phyloP scores from a whole-genome alignment of 2,888 invertebrate species.

The Eupithecia inturbata region DNA sequence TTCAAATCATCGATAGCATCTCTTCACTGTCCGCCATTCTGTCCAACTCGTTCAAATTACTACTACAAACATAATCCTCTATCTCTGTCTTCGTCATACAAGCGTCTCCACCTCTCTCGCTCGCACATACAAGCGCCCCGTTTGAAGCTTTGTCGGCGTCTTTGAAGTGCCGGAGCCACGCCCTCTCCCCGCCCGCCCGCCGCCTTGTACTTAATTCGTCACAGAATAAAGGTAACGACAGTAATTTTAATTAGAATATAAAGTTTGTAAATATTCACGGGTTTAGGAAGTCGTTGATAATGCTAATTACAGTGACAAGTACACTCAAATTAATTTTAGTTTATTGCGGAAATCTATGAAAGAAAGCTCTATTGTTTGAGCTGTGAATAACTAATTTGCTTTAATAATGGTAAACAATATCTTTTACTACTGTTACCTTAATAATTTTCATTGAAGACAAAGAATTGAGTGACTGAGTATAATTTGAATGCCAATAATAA shows the following conservation, averaged over 20 bases:
- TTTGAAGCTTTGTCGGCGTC: conserved; percentile 72
- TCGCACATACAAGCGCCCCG: conserved; percentile 68
- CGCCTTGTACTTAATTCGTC: conserved; percentile 71
- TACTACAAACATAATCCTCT: conserved; percentile 68
- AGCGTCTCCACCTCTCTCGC: conserved; percentile 44
- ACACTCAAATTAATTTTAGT: conserved; percentile 31
- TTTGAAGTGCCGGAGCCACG: conserved; percentile 76
- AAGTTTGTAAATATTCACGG: conserved; percentile 56
- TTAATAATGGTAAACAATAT: neutral
- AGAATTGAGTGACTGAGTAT: neutral
- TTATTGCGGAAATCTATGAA: neutral
- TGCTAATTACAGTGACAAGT: conserved; percentile 38
- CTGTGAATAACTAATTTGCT: neutral
- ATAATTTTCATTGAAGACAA: neutral
- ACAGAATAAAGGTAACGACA: conserved; percentile 80
- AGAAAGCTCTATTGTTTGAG: neutral
- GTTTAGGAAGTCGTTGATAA: conserved; percentile 41
- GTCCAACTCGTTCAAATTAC: conserved; percentile 69
- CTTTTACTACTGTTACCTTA: neutral
- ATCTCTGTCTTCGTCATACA: conserved; percentile 52
- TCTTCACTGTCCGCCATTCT: conserved; percentile 71
- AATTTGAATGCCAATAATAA: neutral
- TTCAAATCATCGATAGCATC: conserved; percentile 48
- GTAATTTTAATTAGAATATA: conserved; percentile 78
- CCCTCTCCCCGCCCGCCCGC: conserved; percentile 64